A percentile compares a stretch with the other conserved stretches of the same genome.
Conservation (phyloP, 2,888 invertebrate genomes). For the Sclerodermus sp. region DNA sequence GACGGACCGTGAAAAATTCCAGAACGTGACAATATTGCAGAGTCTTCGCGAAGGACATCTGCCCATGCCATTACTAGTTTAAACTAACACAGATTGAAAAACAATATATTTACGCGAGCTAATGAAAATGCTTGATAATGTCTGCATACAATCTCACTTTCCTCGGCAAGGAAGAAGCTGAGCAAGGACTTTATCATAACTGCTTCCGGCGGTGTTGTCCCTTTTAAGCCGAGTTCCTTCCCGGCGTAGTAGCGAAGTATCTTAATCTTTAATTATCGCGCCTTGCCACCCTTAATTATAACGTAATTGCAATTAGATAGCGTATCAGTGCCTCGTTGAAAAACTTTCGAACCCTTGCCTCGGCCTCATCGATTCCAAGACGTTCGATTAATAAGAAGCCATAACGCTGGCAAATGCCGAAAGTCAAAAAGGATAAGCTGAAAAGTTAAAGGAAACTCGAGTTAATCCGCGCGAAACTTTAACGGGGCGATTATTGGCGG, state of each 20-base stretch:
- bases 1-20: too few relatives aligned
- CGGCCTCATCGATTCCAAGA: slow-evolving; percentile 21
- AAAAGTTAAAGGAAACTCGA: too few relatives aligned
- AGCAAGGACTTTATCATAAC: slow-evolving; percentile 3
- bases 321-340: slow-evolving; percentile 21
- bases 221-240: slow-evolving; percentile 33
- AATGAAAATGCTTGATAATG: too few relatives aligned
- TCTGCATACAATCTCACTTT: too few relatives aligned
- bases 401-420: slow-evolving; percentile 6
- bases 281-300: slow-evolving; percentile 35
- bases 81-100: too few relatives aligned
- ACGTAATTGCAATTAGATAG: slow-evolving; percentile 41
- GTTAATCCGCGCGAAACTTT: too few relatives aligned
- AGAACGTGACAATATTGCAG: too few relatives aligned
- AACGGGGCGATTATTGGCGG: too few relatives aligned
- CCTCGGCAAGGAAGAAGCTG: too few relatives aligned
- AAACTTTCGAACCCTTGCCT: slow-evolving; percentile 25
- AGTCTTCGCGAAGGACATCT: too few relatives aligned
- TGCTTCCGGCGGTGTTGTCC: slow-evolving; percentile 20
- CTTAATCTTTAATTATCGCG: slow-evolving; percentile 47
- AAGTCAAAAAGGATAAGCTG: not conserved
- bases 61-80: too few relatives aligned
- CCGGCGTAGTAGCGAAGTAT: slow-evolving; percentile 30
- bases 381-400: slow-evolving; percentile 29
- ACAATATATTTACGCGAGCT: too few relatives aligned